These are phyloP conservation scores for Xenotilapia flavipinnis DNA, from an alignment of 2,113 vertebrate genomes.

Conservation along the genomic window DNA sequence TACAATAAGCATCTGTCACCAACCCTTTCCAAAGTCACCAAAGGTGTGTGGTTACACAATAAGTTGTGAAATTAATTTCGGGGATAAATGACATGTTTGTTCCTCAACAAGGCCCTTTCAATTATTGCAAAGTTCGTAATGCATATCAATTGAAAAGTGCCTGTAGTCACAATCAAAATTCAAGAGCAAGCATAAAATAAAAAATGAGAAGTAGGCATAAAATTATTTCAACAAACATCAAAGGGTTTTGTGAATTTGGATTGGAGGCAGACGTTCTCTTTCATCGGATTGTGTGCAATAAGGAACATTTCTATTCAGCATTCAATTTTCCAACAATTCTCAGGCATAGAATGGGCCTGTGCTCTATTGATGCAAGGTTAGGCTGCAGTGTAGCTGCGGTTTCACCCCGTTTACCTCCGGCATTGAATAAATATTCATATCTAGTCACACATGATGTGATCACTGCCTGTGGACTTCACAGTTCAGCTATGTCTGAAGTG, in stretches of 20 bases:
- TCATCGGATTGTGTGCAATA: slow-evolving; percentile 39
- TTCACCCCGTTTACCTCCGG: slow-evolving; percentile 10
- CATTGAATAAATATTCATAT: slow-evolving; percentile 44
- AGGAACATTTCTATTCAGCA: slow-evolving; percentile 40
- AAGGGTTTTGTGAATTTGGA: slow-evolving; percentile 63
- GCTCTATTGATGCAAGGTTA: slow-evolving; percentile 28
- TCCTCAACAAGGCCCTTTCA: slow-evolving; percentile 54
- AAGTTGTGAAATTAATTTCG: slow-evolving; percentile 7
- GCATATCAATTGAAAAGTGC: slow-evolving; percentile 55
- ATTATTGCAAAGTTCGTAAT: slow-evolving; percentile 51
- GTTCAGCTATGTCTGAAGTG: background rate
- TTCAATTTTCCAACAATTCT: slow-evolving; percentile 52
- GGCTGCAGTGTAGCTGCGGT: slow-evolving; percentile 12
- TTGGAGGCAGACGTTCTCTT: slow-evolving; percentile 47
- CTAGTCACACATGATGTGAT: slow-evolving; percentile 26
- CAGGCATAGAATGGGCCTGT: background rate
- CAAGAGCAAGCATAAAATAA: slow-evolving; percentile 58
- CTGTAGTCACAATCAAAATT: slow-evolving; percentile 61
- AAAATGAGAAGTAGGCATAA: slow-evolving; percentile 59
- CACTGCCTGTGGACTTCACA: slow-evolving; percentile 15
- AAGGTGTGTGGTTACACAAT: slow-evolving; percentile 4
- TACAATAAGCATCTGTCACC: background rate
- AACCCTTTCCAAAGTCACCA: background rate
- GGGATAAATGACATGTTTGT: slow-evolving; percentile 55
- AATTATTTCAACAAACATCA: slow-evolving; percentile 65